A percentile compares a stretch with the other conserved stretches of the same genome.
Evolutionary conservation across 53 echinoderm and acorn worm species (phyloP).

Genomic region (Hippasteria phrygiana): DNA sequence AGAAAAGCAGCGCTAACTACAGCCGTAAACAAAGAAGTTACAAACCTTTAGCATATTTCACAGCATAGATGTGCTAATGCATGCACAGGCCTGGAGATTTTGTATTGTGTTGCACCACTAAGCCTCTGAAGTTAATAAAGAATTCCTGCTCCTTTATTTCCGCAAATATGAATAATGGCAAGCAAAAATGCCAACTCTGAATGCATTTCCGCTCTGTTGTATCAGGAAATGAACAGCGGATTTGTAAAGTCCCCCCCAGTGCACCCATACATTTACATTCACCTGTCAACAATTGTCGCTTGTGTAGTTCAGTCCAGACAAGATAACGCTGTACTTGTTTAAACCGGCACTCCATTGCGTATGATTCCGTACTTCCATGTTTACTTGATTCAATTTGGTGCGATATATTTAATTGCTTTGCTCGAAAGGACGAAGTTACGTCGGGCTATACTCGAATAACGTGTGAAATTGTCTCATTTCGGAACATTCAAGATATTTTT

Average conservation of each 20-base stretch:
- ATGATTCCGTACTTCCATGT: constrained; percentile 4
- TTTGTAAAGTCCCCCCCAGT: not conserved
- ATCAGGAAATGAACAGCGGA: not conserved
- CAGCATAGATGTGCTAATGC: too few species aligned
- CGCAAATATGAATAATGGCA: not conserved
- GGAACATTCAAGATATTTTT: too few species aligned
- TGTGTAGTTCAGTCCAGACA: not conserved
- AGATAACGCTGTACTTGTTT: constrained; percentile 7
- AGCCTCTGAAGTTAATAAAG: too few species aligned
- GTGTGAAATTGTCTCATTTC: too few species aligned
- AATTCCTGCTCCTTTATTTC: not conserved
- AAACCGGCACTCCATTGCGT: not conserved
- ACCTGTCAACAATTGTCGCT: not conserved
- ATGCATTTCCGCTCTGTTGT: not conserved
- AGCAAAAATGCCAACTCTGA: not conserved
- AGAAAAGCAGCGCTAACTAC: too few species aligned
- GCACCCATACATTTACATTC: not conserved
- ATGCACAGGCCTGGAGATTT: too few species aligned
- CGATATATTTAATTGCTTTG: not conserved
- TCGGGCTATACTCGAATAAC: not conserved
- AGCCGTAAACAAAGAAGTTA: too few species aligned
- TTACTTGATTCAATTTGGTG: constrained; percentile 31
- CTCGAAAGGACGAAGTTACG: not conserved
- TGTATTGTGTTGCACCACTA: too few species aligned
- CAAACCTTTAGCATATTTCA: too few species aligned